These are phyloP conservation scores for Drosophila punjabiensis DNA, from an alignment of 1,140 invertebrate species.

Conservation along the genomic window DNA sequence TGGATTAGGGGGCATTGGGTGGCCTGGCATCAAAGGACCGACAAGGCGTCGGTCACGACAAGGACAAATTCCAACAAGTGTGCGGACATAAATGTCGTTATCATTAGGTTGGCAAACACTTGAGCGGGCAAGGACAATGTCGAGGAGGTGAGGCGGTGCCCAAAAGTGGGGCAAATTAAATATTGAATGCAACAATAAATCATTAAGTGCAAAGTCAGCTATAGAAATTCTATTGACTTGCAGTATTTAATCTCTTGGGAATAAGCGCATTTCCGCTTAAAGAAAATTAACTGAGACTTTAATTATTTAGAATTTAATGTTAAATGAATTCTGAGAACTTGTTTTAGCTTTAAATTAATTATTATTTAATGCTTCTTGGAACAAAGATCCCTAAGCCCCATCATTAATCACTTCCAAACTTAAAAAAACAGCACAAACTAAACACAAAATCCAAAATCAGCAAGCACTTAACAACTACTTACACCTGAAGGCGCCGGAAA, in stretches of 20 bases:
- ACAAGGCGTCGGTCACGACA: slow-evolving; percentile 65
- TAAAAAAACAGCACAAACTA: background rate
- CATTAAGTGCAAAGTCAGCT: slow-evolving; percentile 10
- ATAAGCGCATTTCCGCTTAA: background rate
- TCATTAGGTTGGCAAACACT: slow-evolving; percentile 54
- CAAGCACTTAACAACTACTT: slow-evolving; percentile 37
- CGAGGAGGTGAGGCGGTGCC: background rate
- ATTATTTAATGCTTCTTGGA: background rate
- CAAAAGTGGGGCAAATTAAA: slow-evolving; percentile 11
- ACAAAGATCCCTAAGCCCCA: too few species aligned
- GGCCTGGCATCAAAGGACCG: background rate
- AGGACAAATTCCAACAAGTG: slow-evolving; percentile 79
- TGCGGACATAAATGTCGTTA: slow-evolving; percentile 62
- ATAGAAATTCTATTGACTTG: background rate
- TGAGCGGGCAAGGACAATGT: slow-evolving; percentile 12
- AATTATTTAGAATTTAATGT: background rate
- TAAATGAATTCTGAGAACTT: background rate
- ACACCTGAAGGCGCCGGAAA: slow-evolving; percentile 22
- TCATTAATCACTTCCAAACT: slow-evolving; percentile 17
- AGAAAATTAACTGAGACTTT: background rate
- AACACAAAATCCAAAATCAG: slow-evolving; percentile 5
- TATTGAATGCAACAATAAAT: slow-evolving; percentile 28
- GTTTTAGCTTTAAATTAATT: background rate
- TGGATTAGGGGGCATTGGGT: slow-evolving; percentile 20
- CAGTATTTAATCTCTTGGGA: background rate